Evolutionary conservation across 1,140 invertebrate genomes (phyloP).

Genomic region (Sitophilus oryzae): DNA sequence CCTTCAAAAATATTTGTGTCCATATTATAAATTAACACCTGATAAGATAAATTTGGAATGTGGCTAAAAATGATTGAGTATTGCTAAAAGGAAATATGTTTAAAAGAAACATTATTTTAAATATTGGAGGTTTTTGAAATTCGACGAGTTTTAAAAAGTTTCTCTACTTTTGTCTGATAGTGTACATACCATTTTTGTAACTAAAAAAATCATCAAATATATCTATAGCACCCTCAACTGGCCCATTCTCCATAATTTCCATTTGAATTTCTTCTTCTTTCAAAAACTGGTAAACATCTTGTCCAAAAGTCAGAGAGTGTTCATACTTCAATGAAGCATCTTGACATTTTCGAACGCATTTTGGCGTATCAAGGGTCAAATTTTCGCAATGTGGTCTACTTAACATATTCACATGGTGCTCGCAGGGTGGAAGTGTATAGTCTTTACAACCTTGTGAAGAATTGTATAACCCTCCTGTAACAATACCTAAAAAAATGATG

Average conservation of each 20-base stretch:
- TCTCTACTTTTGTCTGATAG: too few relatives aligned
- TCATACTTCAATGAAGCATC: slow-evolving; percentile 50
- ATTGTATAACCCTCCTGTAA: slow-evolving; percentile 59
- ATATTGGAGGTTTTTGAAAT: not conserved
- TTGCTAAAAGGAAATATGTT: too few relatives aligned
- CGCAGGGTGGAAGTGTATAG: slow-evolving; percentile 50
- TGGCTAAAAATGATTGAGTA: too few relatives aligned
- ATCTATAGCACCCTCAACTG: slow-evolving; percentile 8
- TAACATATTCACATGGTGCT: slow-evolving; percentile 56
- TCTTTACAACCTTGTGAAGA: slow-evolving; percentile 42
- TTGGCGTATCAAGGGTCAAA: slow-evolving; percentile 47
- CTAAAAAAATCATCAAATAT: slow-evolving; percentile 61
- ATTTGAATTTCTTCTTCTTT: slow-evolving; percentile 11
- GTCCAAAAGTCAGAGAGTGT: slow-evolving; percentile 45
- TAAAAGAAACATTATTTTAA: not conserved
- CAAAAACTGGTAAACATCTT: not conserved
- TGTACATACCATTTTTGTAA: slow-evolving; percentile 56
- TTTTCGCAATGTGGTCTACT: slow-evolving; percentile 20
- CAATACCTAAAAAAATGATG: slow-evolving; percentile 38
- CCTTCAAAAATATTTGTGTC: too few relatives aligned
- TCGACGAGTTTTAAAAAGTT: too few relatives aligned
- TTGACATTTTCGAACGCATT: slow-evolving; percentile 42
- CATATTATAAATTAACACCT: too few relatives aligned
- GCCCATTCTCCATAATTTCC: slow-evolving; percentile 18
- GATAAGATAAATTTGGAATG: too few relatives aligned